These are phyloP conservation scores for Ischnus inquisitorius DNA, from an alignment of 2,888 invertebrate genomes.

Conservation along the genomic window DNA sequence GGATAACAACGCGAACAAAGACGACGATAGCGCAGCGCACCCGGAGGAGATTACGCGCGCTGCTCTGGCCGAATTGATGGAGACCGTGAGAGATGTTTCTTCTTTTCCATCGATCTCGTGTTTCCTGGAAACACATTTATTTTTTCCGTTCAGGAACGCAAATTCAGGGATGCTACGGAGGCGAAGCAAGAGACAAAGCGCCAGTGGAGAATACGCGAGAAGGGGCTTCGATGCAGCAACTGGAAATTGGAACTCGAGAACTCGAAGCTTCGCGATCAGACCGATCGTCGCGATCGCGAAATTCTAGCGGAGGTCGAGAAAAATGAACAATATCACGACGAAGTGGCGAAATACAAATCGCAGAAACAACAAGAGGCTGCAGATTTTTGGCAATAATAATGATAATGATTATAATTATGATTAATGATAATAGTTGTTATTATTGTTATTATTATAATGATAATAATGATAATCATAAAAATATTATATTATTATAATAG, in stretches of 20 bases:
- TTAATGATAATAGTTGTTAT: no score
- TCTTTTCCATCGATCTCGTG: background rate
- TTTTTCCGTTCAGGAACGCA: slow-evolving; percentile 32
- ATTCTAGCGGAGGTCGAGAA: slow-evolving; percentile 37
- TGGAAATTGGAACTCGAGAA: slow-evolving; percentile 58
- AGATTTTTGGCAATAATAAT: slow-evolving; percentile 53
- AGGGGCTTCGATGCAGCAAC: slow-evolving; percentile 48
- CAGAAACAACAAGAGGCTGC: slow-evolving; percentile 51
- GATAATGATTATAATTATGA: background rate
- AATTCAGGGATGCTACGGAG: slow-evolving; percentile 45
- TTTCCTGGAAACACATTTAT: background rate
- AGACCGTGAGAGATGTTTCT: background rate
- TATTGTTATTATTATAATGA: no score
- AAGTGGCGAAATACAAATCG: slow-evolving; percentile 36
- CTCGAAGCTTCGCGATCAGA: slow-evolving; percentile 32
- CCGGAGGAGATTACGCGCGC: slow-evolving; percentile 16
- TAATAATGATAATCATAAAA: no score
- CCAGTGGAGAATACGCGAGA: slow-evolving; percentile 50
- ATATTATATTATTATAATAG: no score
- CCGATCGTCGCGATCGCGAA: slow-evolving; percentile 34
- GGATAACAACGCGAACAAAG: background rate
- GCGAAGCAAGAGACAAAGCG: slow-evolving; percentile 41
- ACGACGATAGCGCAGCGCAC: background rate
- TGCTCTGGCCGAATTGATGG: slow-evolving; percentile 17
- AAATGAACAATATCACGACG: slow-evolving; percentile 43